Evolutionary conservation across 2,797 vertebrate genomes (phyloP), one percentile per base, ranked within the genome.

Genomic region (Picus viridis): DNA sequence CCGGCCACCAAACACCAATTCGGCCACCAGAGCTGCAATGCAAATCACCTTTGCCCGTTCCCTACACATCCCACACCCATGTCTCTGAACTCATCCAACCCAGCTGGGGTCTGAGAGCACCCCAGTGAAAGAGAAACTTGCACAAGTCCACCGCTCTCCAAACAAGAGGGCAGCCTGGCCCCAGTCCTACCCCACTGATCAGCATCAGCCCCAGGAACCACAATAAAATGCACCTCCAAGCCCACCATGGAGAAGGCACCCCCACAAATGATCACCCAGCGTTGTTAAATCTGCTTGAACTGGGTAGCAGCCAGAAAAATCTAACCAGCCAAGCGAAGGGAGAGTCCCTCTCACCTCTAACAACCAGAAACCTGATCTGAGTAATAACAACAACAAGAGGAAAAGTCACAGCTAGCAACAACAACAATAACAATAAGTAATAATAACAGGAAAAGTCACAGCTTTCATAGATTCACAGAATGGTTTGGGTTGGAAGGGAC

Each of bases 71-170:
- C 57, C 29, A 63, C 51, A 54, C 8, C n/a, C 7, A 2, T 8
- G 9, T 8, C 23, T 36, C 45, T 12, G 26, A 67, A 79, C 6
- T 12, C 30, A 75, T 18, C 1, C 0, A 3, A 70, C 24, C 20
- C 64, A 68, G 0, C 2, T 0, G 1, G 39, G 7, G 6, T 32
- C 13, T 1, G 1, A 61, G 16, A 61, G 32, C 26, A 74, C 10
- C n/a, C 7, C 73, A 77, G 0, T 0, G 4, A 4, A 18, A 5
- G 3, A 69, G 18, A 7, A 65, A 13, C 17, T 74, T 6, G 0
- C 17, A 41, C 8, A 23, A 32, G 27, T 27, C 61, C 20, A 24
- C 22, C 19, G 9, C 7, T 24, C n/a, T 53, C 43, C 61, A 29
- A 57, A 34, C 9, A 49, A 22, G 9, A 65, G 2, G 15, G 22